Conservation (phyloP, 2,888 invertebrate genomes). For the Tanytarsus gracilentus region DNA sequence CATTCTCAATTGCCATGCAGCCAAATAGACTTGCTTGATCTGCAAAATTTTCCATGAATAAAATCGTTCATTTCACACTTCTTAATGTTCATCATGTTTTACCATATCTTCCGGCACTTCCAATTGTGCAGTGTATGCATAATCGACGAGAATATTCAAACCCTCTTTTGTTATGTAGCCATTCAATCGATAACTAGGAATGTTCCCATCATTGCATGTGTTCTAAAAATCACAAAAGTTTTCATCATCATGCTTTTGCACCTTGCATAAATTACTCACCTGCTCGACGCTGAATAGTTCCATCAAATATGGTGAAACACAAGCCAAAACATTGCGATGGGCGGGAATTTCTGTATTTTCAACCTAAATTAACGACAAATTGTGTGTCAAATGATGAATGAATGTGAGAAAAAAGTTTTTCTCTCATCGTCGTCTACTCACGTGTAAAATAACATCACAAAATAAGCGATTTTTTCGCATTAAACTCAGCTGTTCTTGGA, state of each 20-base stretch:
- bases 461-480: constrained; percentile 76
- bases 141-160: constrained; percentile 67
- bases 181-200: constrained; percentile 49
- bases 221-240: constrained; percentile 36
- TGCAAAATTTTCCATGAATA: not conserved
- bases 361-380: constrained; percentile 43
- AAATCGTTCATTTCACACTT: not conserved
- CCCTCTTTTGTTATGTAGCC: constrained; percentile 57
- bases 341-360: constrained; percentile 62
- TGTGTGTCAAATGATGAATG: not conserved
- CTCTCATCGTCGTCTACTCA: constrained; percentile 43
- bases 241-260: not conserved
- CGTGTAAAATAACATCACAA: constrained; percentile 76
- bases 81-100: not conserved
- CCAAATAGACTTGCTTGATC: constrained; percentile 68
- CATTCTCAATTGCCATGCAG: constrained; percentile 70
- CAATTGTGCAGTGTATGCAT: constrained; percentile 69
- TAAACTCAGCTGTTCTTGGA: constrained; percentile 61
- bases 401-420: not conserved
- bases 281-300: constrained; percentile 57
- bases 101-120: constrained; percentile 46
- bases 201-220: constrained; percentile 40
- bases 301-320: constrained; percentile 67
- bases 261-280: constrained; percentile 35
- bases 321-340: constrained; percentile 71